A percentile compares a stretch with the other conserved stretches of the same genome.
phyloP scores from a whole-genome alignment of 2,113 vertebrate species.

The Forbesichthys agassizii region DNA sequence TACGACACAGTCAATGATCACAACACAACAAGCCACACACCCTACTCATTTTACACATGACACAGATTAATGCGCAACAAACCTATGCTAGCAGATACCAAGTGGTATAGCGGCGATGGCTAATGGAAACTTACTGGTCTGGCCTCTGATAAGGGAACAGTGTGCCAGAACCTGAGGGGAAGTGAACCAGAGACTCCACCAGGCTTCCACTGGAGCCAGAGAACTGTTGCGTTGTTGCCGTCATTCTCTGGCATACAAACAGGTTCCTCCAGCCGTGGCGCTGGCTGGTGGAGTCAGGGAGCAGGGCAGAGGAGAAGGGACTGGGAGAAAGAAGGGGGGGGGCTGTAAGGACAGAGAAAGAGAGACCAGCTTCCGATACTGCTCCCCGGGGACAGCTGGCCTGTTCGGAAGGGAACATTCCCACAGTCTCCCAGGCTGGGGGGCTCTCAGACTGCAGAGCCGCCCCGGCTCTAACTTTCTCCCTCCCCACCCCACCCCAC shows the following conservation, averaged over 20 bases:
- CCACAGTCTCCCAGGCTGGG: slow-evolving; percentile 55
- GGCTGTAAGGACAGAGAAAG: slow-evolving; percentile 12
- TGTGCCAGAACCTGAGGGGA: no score
- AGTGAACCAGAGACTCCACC: background rate
- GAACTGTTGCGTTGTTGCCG: background rate
- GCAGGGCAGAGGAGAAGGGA: background rate
- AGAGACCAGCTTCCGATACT: slow-evolving; percentile 13
- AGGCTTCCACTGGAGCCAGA: background rate
- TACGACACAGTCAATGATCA: slow-evolving; percentile 60
- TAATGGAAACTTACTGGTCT: no score
- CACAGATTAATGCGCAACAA: background rate
- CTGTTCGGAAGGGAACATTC: slow-evolving; percentile 48
- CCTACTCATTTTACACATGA: slow-evolving; percentile 50
- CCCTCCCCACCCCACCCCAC: background rate
- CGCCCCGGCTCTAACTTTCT: slow-evolving; percentile 7
- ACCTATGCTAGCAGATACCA: background rate
- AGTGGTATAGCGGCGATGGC: no score
- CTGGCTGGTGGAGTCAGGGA: background rate
- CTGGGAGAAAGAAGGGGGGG: slow-evolving; percentile 1
- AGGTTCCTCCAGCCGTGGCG: slow-evolving; percentile 29
- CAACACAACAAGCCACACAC: slow-evolving; percentile 39
- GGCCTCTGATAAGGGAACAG: no score
- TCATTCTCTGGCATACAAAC: slow-evolving; percentile 25
- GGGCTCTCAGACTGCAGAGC: slow-evolving; percentile 8
- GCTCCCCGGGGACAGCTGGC: slow-evolving; percentile 51